Evolutionary conservation across 2,113 vertebrate genomes (phyloP).

Genomic region (Candoia aspera): DNA sequence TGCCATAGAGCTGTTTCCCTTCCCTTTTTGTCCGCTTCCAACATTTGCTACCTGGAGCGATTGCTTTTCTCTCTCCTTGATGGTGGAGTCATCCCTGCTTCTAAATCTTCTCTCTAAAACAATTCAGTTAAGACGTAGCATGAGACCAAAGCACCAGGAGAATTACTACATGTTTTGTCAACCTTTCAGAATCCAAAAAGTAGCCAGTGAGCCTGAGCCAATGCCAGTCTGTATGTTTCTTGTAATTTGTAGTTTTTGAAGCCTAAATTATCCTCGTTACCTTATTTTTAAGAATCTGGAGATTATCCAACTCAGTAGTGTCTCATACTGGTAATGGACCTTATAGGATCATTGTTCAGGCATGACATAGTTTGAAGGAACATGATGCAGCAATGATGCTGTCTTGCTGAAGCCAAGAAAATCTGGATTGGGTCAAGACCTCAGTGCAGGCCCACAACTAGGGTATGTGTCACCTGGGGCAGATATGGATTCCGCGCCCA

Average conservation of each 20-base stretch:
- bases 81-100: background rate
- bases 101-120: slow-evolving; percentile 5
- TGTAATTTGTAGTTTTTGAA: background rate
- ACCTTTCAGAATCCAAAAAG: background rate
- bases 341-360: background rate
- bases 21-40: background rate
- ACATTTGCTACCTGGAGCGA: background rate
- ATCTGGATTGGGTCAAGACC: too few relatives aligned
- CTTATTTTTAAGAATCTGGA: background rate
- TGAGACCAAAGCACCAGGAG: background rate
- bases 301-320: background rate
- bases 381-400: background rate
- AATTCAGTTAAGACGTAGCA: background rate
- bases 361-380: background rate
- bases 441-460: too few relatives aligned
- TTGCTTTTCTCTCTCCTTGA: background rate
- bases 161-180: background rate
- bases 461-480: too few relatives aligned
- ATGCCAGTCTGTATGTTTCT: background rate
- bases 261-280: background rate
- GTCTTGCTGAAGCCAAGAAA: background rate
- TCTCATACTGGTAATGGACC: background rate
- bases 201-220: background rate
- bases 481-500: too few relatives aligned
- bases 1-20: background rate